Evolutionary conservation across 1,140 invertebrate species (phyloP).

Genomic region (Penaeus chinensis): DNA sequence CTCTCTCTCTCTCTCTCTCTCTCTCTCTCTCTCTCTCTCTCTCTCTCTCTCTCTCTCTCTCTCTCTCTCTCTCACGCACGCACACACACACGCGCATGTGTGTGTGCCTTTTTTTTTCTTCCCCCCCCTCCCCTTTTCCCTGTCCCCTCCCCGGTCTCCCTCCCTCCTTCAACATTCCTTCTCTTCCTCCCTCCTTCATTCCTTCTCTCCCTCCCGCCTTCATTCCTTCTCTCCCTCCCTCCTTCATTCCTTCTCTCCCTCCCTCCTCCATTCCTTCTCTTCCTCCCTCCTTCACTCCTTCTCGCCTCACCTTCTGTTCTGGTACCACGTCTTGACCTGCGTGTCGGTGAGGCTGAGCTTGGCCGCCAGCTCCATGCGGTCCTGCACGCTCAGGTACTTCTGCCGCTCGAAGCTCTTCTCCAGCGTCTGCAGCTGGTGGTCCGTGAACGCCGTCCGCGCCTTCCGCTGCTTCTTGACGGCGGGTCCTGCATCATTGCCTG

Average conservation of each 20-base stretch:
- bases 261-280: neutral
- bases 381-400: conserved; percentile 57
- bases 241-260: neutral
- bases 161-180: neutral
- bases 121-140: neutral
- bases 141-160: neutral
- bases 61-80: neutral
- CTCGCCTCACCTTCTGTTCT: conserved; percentile 42
- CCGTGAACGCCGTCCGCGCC: conserved; percentile 52
- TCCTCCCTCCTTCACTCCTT: neutral
- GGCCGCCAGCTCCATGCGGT: conserved; percentile 56
- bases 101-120: neutral
- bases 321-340: conserved; percentile 53
- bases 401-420: conserved; percentile 55
- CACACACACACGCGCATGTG: neutral
- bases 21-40: no score
- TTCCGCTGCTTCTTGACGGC: conserved; percentile 48
- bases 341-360: conserved; percentile 55
- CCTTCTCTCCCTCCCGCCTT: neutral
- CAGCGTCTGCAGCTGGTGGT: conserved; percentile 55
- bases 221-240: neutral
- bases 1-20: no score
- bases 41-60: no score
- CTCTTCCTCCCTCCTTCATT: neutral
- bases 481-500: conserved; percentile 30